Evolutionary conservation across 1,140 invertebrate genomes (phyloP).

Genomic region (Nebria ingens): DNA sequence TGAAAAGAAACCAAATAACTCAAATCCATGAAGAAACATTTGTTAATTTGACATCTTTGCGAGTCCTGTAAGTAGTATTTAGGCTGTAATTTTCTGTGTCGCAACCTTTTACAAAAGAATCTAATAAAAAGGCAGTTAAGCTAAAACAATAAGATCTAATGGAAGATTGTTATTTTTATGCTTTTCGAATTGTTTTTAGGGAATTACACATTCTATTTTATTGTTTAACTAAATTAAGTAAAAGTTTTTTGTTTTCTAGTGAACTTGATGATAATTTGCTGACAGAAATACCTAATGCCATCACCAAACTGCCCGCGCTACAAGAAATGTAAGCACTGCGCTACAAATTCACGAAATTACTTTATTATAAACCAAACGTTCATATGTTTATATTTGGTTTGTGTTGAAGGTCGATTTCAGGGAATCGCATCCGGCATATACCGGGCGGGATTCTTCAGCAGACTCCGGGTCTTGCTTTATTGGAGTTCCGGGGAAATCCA

Average conservation of each 20-base stretch:
- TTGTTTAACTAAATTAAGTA: too few relatives aligned
- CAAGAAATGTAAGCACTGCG: slow-evolving; percentile 71
- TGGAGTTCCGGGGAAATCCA: slow-evolving; percentile 63
- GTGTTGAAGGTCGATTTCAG: slow-evolving; percentile 61
- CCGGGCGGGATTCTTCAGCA: slow-evolving; percentile 47
- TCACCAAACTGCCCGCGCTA: slow-evolving; percentile 49
- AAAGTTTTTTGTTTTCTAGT: slow-evolving; percentile 42
- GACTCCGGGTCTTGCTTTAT: slow-evolving; percentile 43
- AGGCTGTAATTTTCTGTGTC: slow-evolving; percentile 1
- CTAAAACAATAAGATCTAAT: slow-evolving; percentile 1
- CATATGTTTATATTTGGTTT: neutral
- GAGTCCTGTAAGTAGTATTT: slow-evolving; percentile 55
- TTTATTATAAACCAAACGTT: neutral
- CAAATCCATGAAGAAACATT: slow-evolving; percentile 54
- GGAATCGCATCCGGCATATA: slow-evolving; percentile 55
- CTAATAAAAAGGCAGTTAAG: neutral
- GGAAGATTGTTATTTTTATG: slow-evolving; percentile 1
- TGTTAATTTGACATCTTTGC: slow-evolving; percentile 49
- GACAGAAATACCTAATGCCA: slow-evolving; percentile 50
- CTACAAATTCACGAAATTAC: too few relatives aligned
- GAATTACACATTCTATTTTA: too few relatives aligned
- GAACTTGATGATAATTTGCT: slow-evolving; percentile 66
- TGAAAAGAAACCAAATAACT: slow-evolving; percentile 56
- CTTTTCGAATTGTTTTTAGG: too few relatives aligned
- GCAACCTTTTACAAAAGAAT: slow-evolving; percentile 11